Base-by-base conservation (phyloP, 1,140 invertebrate species). In the Drosophila tropicalis region DNA sequence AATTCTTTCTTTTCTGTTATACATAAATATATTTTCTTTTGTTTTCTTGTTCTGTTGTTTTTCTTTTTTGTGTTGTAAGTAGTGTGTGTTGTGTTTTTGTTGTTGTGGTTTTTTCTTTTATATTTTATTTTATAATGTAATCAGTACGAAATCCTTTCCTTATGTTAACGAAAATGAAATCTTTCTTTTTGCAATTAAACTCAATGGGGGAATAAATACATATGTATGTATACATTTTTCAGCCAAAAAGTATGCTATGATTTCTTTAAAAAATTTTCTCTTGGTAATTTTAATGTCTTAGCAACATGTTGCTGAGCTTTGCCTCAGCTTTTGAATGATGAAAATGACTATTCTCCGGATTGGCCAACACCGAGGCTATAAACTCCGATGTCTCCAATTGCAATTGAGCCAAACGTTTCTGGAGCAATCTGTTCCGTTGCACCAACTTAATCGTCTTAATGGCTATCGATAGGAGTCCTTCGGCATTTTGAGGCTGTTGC, bases 351-450 rank as follows among this genome's bases (percentile, higher is more conserved):
- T 92, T 92, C 62, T 92, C 91, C 5, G 91, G 91, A 80, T 92
- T 92, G 29, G 85, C 79, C 76, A 92, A 41, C 22, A 92, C 89
- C 32, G 91, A 92, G 63, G 91, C 76, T 57, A 92, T 90, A 40
- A 92, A 92, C 68, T 87, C 75, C 6, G 81, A 87, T 2, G 91
- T 92, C 67, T 92, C 91, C 41, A 85, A 41, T 62, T 92, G 91
- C 60, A 92, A 51, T 34, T 92, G 78, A 0, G 81, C 65, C 40
- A 92, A 36, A 34, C 91, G 86, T 58, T 80, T 74, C 40, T 92
- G 91, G 39, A 92, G 61, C 57, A 92, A 39, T 58, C 85, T 86
- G 55, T 92, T 92, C n/a, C 90, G 87, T 58, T 91, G 87, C 75
- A 92, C 85, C 67, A 92, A 62, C 39, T 90, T 91, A 25, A 92